Percentiles rank a stretch among this genome's conserved stretches.
phyloP scores from a whole-genome alignment of 2,113 vertebrate species.

The Oreotrochilus melanogaster region DNA sequence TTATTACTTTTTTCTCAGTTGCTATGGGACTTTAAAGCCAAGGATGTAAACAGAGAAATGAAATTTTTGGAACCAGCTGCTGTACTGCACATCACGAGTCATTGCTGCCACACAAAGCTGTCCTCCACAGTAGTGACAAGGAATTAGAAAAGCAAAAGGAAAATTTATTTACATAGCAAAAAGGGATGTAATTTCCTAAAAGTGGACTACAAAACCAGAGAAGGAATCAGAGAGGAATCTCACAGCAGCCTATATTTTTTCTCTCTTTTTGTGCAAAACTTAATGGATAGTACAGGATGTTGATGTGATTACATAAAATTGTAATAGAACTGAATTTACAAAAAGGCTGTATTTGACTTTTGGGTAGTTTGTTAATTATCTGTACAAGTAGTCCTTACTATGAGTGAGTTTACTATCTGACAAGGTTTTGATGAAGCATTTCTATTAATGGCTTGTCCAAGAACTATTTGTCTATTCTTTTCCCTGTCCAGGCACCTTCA shows the following conservation, averaged over 20 bases:
- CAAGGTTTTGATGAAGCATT: neutral
- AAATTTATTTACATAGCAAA: neutral
- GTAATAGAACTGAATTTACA: neutral
- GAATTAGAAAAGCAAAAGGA: constrained; percentile 46
- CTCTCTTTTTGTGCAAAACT: neutral
- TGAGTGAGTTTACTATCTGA: neutral
- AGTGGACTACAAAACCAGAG: rapidly evolving
- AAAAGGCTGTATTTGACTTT: neutral
- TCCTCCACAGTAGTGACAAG: neutral
- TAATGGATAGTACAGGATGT: neutral
- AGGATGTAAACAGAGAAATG: constrained; percentile 60
- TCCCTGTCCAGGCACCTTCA: neutral
- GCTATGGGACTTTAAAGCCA: constrained; percentile 63
- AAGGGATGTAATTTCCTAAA: constrained; percentile 27
- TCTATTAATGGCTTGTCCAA: neutral
- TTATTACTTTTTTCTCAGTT: constrained; percentile 39
- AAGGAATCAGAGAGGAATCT: neutral
- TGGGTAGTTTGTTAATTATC: neutral
- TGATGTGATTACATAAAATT: neutral
- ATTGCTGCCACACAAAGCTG: constrained; percentile 3
- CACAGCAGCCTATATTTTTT: neutral
- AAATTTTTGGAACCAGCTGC: constrained; percentile 53
- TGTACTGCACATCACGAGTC: constrained; percentile 23
- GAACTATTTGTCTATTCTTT: neutral
- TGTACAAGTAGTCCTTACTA: neutral